Evolutionary conservation across 2,888 invertebrate species (phyloP), one percentile per base, ranked within the genome.

Genomic region (Melikaiella ostensackeni): DNA sequence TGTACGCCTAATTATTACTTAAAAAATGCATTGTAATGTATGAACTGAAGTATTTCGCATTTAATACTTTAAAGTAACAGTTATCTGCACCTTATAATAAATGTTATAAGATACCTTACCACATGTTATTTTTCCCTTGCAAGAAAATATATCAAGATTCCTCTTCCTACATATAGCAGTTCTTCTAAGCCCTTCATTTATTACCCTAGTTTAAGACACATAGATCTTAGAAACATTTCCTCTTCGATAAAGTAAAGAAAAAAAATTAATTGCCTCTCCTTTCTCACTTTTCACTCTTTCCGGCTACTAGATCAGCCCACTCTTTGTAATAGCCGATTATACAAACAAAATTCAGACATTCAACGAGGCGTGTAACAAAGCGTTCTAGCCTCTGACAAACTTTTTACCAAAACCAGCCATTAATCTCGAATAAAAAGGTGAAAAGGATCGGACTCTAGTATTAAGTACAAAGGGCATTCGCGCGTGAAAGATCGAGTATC

Each of bases 401-500:
- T 57, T 57, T 57, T 57, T 57, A 57, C 13, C 13, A 27, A 24
- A 57, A 57, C 13, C 24, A 24, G 24, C 57, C 24, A 24, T 21
- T 57, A 57, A 57, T 57, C 57, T 13, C 57, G 9, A 57, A 57
- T 57, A 21, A 57, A 57, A 57, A 24, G 24, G 46, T 42, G 77
- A 75, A 75, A 81, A 79, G 77, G 76, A 77, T 77, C 73, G 70
- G 75, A 70, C 77, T 55, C 75, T 57, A 77, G 79, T 79, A 79
- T 77, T 77, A 81, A 79, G 76, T 42, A 61, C 57, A 66, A 75
- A 61, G 74, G 74, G 79, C 77, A 77, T 78, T 77, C 75, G 79
- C 78, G 79, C 81, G 81, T 76, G 79, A 79, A 80, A 77, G 80
- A 80, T 80, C 77, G 79, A 79, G 77, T 77, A 76, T 77, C 77